Evolutionary conservation across 1,140 invertebrate species (phyloP).

Genomic region (Drosophila carrolli): DNA sequence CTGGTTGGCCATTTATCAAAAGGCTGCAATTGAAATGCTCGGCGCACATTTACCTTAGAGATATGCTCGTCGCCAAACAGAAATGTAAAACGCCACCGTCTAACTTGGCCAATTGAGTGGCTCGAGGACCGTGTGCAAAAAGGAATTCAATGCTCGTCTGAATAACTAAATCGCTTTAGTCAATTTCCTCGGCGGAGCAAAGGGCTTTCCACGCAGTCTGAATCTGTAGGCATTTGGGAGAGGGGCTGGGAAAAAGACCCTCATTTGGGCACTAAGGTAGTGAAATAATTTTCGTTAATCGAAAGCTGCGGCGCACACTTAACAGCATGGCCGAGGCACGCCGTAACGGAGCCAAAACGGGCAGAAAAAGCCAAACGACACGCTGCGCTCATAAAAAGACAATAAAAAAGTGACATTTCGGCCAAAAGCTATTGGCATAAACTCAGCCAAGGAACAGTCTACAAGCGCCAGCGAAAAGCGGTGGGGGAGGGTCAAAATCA

Average conservation of each 20-base stretch:
- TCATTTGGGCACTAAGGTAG: constrained; percentile 70
- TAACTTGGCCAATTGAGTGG: constrained; percentile 56
- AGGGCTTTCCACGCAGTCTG: not conserved
- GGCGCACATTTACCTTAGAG: constrained; percentile 71
- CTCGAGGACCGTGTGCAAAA: constrained; percentile 44
- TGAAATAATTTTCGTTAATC: constrained; percentile 82
- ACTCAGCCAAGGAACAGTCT: constrained; percentile 37
- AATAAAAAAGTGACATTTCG: constrained; percentile 82
- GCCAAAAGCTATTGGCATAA: constrained; percentile 68
- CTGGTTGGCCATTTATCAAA: constrained; percentile 73
- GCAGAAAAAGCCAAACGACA: constrained; percentile 57
- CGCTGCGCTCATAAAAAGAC: constrained; percentile 79
- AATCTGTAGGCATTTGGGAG: not conserved
- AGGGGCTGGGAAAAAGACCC: constrained; percentile 2
- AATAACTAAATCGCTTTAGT: constrained; percentile 64
- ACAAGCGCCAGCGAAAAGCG: constrained; percentile 31
- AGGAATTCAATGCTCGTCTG: constrained; percentile 54
- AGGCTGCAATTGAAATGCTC: constrained; percentile 74
- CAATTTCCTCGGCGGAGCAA: constrained; percentile 13
- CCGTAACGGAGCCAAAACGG: constrained; percentile 24
- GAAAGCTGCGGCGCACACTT: constrained; percentile 79
- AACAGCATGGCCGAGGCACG: constrained; percentile 50
- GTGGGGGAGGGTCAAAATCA: constrained; percentile 51
- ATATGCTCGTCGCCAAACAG: constrained; percentile 43
- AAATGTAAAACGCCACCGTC: constrained; percentile 35